Base-by-base conservation (phyloP, 2,888 invertebrate species). In the Zeuzera pyrina region DNA sequence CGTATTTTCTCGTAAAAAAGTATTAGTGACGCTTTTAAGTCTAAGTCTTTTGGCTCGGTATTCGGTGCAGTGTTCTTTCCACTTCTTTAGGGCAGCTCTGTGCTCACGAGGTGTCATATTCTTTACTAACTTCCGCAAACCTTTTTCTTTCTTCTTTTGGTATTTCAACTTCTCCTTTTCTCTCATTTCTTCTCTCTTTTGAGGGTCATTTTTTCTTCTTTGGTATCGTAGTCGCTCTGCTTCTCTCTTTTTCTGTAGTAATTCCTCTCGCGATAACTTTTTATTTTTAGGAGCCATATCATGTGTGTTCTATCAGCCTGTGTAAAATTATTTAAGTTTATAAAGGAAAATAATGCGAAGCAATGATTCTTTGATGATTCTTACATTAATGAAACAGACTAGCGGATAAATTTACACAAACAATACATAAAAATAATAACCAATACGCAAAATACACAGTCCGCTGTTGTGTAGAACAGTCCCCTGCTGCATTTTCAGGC, bases 91-190 rank as follows among this genome's bases (percentile, higher is more conserved):
- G n/a, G n/a, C n/a, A n/a, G n/a, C n/a, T n/a, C n/a, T n/a, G n/a
- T n/a, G n/a, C n/a, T n/a, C n/a, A n/a, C n/a, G n/a, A n/a, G n/a
- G n/a, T n/a, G n/a, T n/a, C n/a, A n/a, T n/a, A n/a, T n/a, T 13
- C 13, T 31, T 24, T 25, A 31, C 31, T 16, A 16, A 29, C 12
- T 40, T 35, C 26, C 34, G 14, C 19, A 24, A 25, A 21, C 42
- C 39, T 35, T 42, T 39, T 39, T 36, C 37, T 35, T 38, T 43
- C 30, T 37, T 44, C 23, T 30, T 40, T 31, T 34, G 35, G 11
- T 39, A 38, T 2, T 41, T 36, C 10, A 15, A 16, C 8, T 27
- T 25, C 24, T 37, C 35, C 14, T 39, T 39, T 34, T 36, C 38
- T 28, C 24, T 41, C 33, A 36, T 31, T 33, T 43, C 21, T 31